A percentile compares a stretch with the other conserved stretches of the same genome.
Conservation (phyloP, 2,797 vertebrate species). For the Myioborus melanocephalus region DNA sequence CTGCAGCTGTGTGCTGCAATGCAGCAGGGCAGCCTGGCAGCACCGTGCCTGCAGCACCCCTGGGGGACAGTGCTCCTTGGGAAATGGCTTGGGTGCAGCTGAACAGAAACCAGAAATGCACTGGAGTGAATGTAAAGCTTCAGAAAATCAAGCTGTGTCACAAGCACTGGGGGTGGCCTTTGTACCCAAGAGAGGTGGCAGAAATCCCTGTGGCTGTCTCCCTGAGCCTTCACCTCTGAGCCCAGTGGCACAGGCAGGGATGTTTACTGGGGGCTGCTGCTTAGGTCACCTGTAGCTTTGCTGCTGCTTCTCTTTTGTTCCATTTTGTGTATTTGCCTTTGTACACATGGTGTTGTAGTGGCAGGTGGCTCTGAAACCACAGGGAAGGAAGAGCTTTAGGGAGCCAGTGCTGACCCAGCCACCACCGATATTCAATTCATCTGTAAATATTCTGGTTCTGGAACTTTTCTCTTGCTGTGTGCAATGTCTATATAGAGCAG, state of each 20-base stretch:
- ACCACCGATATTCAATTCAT: neutral
- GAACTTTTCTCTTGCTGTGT: neutral
- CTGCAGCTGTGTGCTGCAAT: neutral
- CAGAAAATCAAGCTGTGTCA: neutral
- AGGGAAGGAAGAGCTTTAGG: neutral
- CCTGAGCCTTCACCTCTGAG: neutral
- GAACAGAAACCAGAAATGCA: neutral
- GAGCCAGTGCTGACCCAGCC: neutral
- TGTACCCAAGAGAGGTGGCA: neutral
- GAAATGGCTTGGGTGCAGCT: neutral
- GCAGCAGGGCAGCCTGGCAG: constrained; percentile 27
- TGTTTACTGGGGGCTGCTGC: neutral
- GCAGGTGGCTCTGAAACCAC: neutral
- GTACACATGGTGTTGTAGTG: fast-evolving
- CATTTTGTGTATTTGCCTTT: neutral
- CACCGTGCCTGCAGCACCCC: neutral
- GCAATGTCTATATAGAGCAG: neutral
- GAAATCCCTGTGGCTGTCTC: neutral
- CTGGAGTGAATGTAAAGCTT: fast-evolving
- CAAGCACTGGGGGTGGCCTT: neutral
- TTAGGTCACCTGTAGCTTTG: fast-evolving
- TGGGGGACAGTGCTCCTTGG: neutral
- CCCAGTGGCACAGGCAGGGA: neutral
- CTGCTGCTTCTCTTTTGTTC: neutral
- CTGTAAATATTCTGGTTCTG: neutral